phyloP scores from a whole-genome alignment of 2,113 vertebrate genomes.

The Atlantisia rogersi region DNA sequence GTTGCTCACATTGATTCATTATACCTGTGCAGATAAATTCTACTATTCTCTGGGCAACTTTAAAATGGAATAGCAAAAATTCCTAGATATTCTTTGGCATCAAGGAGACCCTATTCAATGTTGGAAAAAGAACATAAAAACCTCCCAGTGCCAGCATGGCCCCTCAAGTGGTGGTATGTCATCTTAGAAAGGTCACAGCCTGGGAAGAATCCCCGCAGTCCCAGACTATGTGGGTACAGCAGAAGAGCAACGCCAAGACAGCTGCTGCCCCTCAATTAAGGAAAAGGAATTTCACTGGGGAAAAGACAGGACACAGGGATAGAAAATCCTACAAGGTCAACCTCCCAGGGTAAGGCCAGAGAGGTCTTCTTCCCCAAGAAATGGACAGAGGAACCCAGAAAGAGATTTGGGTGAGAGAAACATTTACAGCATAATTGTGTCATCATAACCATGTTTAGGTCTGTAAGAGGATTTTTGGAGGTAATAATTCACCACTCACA shows the following conservation, averaged over 20 bases:
- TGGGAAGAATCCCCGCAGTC: background rate
- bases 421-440: background rate
- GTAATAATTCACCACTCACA: background rate
- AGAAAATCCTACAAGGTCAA: background rate
- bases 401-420: background rate
- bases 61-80: background rate
- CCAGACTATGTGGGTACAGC: background rate
- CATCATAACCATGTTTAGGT: background rate
- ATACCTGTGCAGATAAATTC: background rate
- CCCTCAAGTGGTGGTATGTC: background rate
- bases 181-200: background rate
- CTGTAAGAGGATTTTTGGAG: background rate
- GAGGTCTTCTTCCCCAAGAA: background rate
- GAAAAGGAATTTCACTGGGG: background rate
- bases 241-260: background rate
- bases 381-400: background rate
- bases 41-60: background rate
- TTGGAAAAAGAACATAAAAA: background rate
- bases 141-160: background rate
- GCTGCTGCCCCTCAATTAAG: fast-evolving
- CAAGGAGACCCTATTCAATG: background rate
- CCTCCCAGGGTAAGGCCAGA: background rate
- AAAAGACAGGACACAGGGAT: background rate
- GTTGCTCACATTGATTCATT: background rate
- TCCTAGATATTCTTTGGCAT: background rate